Evolutionary conservation across 2,888 invertebrate genomes (phyloP).

Genomic region (Priocnemis perturbator): DNA sequence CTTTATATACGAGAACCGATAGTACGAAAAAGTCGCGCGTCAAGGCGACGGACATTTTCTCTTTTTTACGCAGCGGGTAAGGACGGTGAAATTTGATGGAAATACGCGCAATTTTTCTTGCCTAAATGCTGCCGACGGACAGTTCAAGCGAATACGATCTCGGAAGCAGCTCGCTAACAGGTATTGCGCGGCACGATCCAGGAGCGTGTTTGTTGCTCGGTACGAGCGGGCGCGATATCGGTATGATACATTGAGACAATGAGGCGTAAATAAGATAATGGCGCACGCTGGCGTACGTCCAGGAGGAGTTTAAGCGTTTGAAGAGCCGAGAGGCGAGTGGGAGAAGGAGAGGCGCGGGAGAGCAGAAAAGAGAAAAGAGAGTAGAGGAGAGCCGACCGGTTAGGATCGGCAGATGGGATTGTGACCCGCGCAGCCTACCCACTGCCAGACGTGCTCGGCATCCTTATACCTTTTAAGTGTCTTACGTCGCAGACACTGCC

Average conservation of each 20-base stretch:
- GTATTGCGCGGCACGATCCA: slow-evolving; percentile 23
- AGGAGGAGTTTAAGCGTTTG: slow-evolving; percentile 57
- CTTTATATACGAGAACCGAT: too few relatives aligned
- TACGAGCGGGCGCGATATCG: slow-evolving; percentile 63
- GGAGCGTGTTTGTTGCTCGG: slow-evolving; percentile 50
- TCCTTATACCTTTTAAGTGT: slow-evolving; percentile 51
- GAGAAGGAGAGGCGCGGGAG: slow-evolving; percentile 22
- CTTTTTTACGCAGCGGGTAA: too few relatives aligned
- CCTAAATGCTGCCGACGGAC: too few relatives aligned
- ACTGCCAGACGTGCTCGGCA: slow-evolving; percentile 66
- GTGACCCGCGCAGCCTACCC: slow-evolving; percentile 68
- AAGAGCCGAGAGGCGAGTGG: slow-evolving; percentile 52
- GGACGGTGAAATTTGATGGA: too few relatives aligned
- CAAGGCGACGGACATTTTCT: too few relatives aligned
- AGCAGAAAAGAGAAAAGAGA: slow-evolving; percentile 42
- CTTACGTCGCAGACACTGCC: slow-evolving; percentile 7
- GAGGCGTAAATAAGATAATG: slow-evolving; percentile 75
- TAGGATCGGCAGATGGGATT: slow-evolving; percentile 72
- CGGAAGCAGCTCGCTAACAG: background rate
- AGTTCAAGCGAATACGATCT: too few relatives aligned
- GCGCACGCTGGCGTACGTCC: slow-evolving; percentile 64
- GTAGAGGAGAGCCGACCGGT: slow-evolving; percentile 56
- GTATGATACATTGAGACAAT: slow-evolving; percentile 74
- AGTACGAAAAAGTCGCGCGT: too few relatives aligned
- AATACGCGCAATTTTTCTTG: too few relatives aligned